These are phyloP conservation scores for Euproctis similis DNA, from an alignment of 2,888 invertebrate species.

Conservation along the genomic window DNA sequence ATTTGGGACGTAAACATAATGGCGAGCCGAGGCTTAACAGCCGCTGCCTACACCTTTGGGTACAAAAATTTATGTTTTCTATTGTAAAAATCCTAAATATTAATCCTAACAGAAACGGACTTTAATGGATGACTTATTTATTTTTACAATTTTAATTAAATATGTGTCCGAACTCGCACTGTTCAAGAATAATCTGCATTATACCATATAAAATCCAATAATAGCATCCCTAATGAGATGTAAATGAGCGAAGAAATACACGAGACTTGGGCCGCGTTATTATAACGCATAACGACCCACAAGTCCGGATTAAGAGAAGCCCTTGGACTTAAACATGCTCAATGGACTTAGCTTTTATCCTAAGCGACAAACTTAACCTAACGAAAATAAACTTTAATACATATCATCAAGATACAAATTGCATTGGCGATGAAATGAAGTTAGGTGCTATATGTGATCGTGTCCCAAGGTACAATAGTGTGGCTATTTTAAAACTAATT, in stretches of 20 bases:
- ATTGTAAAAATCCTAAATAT: no score
- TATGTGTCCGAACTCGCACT: no score
- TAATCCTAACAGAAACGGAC: no score
- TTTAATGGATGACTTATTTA: no score
- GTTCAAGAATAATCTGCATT: conserved; percentile 32
- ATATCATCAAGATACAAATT: conserved; percentile 28
- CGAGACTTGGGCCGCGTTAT: conserved; percentile 69
- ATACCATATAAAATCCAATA: conserved; percentile 53
- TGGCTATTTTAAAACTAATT: conserved; percentile 75
- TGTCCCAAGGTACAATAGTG: conserved; percentile 67
- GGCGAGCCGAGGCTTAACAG: no score
- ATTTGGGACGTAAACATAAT: no score
- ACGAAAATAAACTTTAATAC: conserved; percentile 29
- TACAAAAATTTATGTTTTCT: no score
- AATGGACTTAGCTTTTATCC: conserved; percentile 51
- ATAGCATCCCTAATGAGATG: conserved; percentile 74
- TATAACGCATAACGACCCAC: conserved; percentile 77
- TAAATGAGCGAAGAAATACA: conserved; percentile 74
- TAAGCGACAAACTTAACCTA: conserved; percentile 17
- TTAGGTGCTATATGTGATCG: conserved; percentile 60
- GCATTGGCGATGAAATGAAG: conserved; percentile 21
- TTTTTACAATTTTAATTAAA: no score
- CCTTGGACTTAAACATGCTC: conserved; percentile 71
- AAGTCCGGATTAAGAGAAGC: conserved; percentile 77
- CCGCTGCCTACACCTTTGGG: no score